A percentile compares a stretch with the other conserved stretches of the same genome.
These are phyloP conservation scores for Xyrauchen texanus DNA, from an alignment of 2,113 vertebrate genomes.

Conservation along the genomic window DNA sequence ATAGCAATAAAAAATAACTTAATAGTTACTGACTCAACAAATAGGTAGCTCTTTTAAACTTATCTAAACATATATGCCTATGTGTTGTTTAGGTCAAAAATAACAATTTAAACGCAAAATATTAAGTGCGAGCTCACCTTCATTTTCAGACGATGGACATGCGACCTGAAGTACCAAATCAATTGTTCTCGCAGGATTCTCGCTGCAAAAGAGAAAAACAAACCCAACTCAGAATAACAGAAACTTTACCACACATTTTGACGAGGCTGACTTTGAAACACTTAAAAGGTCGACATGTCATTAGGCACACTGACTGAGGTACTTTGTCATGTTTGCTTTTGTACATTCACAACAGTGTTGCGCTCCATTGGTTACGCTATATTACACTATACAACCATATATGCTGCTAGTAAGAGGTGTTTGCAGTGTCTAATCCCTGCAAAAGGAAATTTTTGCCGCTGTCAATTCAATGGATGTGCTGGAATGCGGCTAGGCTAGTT, in stretches of 20 bases:
- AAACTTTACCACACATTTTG: background rate
- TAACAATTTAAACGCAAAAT: no score
- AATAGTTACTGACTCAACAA: no score
- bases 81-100: background rate
- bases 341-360: background rate
- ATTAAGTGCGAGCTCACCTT: constrained; percentile 76
- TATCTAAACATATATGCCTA: background rate
- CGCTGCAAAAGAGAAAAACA: constrained; percentile 72
- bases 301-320: background rate
- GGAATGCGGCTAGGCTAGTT: constrained; percentile 36
- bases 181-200: constrained; percentile 93
- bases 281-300: background rate
- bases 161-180: constrained; percentile 92
- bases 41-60: no score
- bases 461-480: background rate
- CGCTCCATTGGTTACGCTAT: background rate
- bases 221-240: constrained; percentile 12
- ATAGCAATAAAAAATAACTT: no score
- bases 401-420: background rate
- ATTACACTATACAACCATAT: background rate
- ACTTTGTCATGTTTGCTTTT: background rate
- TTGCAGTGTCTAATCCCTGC: background rate
- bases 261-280: background rate
- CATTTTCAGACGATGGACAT: constrained; percentile 85
- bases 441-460: background rate